phyloP scores from a whole-genome alignment of 1,140 invertebrate genomes.

The Tachypleus tridentatus region DNA sequence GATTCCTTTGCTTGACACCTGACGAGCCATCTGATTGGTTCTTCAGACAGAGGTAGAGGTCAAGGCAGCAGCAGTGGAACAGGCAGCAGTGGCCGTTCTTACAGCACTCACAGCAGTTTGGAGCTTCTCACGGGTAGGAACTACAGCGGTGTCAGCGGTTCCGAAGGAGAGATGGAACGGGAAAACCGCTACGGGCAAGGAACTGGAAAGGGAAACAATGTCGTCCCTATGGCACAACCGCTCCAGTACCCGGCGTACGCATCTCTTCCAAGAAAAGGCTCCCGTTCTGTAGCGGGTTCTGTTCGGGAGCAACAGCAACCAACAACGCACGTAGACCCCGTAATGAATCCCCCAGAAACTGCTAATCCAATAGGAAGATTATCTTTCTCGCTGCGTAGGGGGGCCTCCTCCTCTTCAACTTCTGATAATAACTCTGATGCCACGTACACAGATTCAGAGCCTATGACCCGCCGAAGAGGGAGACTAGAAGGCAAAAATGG shows the following conservation, averaged over 20 bases:
- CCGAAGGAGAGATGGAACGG: neutral
- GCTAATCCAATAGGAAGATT: slow-evolving; percentile 4
- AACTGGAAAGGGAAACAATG: neutral
- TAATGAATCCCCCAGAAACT: slow-evolving; percentile 2
- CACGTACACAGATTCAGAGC: slow-evolving; percentile 21
- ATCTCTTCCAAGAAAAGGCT: neutral
- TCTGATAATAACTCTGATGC: slow-evolving; percentile 23
- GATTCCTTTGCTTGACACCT: too few relatives aligned
- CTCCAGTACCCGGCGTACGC: neutral
- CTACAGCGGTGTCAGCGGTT: slow-evolving; percentile 3
- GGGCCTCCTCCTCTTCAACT: slow-evolving; percentile 19
- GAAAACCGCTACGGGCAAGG: neutral
- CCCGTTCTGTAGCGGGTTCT: neutral
- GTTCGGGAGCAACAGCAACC: neutral
- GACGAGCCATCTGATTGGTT: too few relatives aligned
- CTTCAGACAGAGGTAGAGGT: slow-evolving; percentile 4
- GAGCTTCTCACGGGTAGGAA: slow-evolving; percentile 12
- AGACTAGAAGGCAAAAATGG: slow-evolving; percentile 17
- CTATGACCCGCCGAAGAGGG: slow-evolving; percentile 10
- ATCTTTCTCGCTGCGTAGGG: slow-evolving; percentile 14
- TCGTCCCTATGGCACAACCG: slow-evolving; percentile 1
- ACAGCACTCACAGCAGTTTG: slow-evolving; percentile 14
- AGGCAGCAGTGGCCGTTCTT: slow-evolving; percentile 9
- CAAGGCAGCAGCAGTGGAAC: neutral
- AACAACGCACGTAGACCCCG: neutral